These are phyloP conservation scores for Plebejus anna DNA, from an alignment of 2,888 invertebrate species.

Conservation along the genomic window DNA sequence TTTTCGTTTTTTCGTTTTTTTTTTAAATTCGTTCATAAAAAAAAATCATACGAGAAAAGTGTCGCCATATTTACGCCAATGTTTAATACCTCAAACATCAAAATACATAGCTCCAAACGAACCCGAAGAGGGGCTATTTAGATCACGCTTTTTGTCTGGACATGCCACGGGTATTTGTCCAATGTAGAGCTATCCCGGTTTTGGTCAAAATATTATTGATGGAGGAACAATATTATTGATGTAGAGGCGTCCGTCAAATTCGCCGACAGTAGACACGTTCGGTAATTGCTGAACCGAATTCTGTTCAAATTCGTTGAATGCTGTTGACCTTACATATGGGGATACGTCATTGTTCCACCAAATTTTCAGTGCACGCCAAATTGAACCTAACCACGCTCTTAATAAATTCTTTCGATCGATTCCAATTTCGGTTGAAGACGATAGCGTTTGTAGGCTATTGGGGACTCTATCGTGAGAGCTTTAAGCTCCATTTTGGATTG, in stretches of 20 bases:
- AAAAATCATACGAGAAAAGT: too few relatives aligned
- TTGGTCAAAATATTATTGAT: neutral
- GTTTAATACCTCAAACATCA: neutral
- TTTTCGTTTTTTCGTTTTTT: too few relatives aligned
- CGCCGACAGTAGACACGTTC: constrained; percentile 45
- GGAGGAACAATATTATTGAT: neutral
- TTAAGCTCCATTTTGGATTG: constrained; percentile 37
- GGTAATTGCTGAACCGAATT: constrained; percentile 55
- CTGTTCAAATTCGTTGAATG: constrained; percentile 60
- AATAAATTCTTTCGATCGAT: constrained; percentile 59
- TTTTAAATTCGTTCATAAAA: too few relatives aligned
- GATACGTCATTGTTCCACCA: constrained; percentile 54
- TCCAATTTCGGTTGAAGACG: constrained; percentile 27
- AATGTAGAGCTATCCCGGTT: neutral
- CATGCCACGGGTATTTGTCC: neutral
- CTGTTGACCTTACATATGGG: constrained; percentile 66
- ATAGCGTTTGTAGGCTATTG: constrained; percentile 35
- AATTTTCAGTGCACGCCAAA: constrained; percentile 47
- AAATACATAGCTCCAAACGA: neutral
- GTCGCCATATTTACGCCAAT: too few relatives aligned
- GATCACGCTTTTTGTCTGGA: neutral
- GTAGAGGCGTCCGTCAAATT: constrained; percentile 38
- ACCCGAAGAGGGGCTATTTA: neutral
- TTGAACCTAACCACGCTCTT: constrained; percentile 49
- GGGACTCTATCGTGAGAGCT: constrained; percentile 35